phyloP scores from a whole-genome alignment of 2,113 vertebrate genomes.

The Callipepla squamata region DNA sequence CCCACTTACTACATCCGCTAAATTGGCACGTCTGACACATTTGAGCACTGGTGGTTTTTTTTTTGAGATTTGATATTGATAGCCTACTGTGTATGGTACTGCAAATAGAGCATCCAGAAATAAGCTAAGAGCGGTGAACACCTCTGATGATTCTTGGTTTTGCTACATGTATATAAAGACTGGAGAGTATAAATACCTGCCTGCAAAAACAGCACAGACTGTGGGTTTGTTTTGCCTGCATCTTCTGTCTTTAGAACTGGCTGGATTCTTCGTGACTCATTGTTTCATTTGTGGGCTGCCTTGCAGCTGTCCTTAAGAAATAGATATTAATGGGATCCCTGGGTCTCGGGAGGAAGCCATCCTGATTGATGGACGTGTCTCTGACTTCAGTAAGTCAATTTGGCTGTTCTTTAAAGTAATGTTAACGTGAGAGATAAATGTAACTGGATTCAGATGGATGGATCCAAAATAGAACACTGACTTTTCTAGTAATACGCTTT shows the following conservation, averaged over 20 bases:
- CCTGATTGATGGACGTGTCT: background rate
- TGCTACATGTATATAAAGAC: background rate
- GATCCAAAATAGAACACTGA: background rate
- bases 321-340: background rate
- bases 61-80: background rate
- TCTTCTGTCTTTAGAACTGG: background rate
- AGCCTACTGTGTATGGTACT: background rate
- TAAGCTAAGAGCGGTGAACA: rapidly evolving
- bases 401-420: slow-evolving; percentile 4
- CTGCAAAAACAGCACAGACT: background rate
- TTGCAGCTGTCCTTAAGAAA: background rate
- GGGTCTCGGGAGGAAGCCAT: background rate
- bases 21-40: background rate
- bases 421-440: background rate
- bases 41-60: background rate
- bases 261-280: background rate
- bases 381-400: slow-evolving; percentile 5
- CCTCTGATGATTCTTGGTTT: background rate
- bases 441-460: background rate
- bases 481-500: background rate
- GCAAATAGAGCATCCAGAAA: background rate
- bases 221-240: background rate
- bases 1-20: background rate
- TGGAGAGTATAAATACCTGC: background rate
- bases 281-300: background rate